Evolutionary conservation across 1,140 invertebrate species (phyloP).

Genomic region (Zaprionus inermis): DNA sequence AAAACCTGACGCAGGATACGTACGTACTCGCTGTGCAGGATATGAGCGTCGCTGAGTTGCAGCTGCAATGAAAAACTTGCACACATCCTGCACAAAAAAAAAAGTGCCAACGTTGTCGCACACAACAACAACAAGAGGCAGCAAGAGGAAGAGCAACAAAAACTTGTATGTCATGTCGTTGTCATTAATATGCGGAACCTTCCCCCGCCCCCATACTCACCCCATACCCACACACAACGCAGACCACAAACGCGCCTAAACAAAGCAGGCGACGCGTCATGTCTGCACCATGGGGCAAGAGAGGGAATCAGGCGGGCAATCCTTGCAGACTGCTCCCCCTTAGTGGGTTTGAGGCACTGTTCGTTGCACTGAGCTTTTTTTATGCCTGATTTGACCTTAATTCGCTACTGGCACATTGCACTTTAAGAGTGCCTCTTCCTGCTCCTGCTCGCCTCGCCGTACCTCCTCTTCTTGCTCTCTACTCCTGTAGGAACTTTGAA

Average conservation of each 20-base stretch:
- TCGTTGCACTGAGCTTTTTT: conserved; percentile 34
- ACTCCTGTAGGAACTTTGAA: conserved; percentile 68
- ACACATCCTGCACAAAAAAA: conserved; percentile 54
- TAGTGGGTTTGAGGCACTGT: neutral
- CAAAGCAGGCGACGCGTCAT: conserved; percentile 21
- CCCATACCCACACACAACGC: neutral
- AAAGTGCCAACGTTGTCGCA: conserved; percentile 50
- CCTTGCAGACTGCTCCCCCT: no score
- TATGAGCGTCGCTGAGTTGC: conserved; percentile 59
- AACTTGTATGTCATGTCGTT: conserved; percentile 33
- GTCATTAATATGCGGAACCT: conserved; percentile 48
- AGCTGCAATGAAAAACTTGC: conserved; percentile 64
- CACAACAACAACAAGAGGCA: conserved; percentile 25
- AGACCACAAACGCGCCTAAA: conserved; percentile 21
- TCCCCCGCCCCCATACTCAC: conserved; percentile 11
- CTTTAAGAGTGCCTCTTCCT: conserved; percentile 56
- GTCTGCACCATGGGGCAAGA: neutral
- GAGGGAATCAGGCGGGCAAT: conserved; percentile 7
- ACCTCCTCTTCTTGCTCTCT: neutral
- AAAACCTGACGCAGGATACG: conserved; percentile 35
- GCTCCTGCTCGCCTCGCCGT: no score
- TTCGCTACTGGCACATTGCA: conserved; percentile 70
- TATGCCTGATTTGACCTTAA: conserved; percentile 76
- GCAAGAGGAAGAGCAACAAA: conserved; percentile 39
- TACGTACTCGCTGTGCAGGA: conserved; percentile 48